Percentiles rank a stretch among this genome's conserved stretches.
Evolutionary conservation across 1,140 invertebrate species (phyloP).

Genomic region (Drosophila teissieri): DNA sequence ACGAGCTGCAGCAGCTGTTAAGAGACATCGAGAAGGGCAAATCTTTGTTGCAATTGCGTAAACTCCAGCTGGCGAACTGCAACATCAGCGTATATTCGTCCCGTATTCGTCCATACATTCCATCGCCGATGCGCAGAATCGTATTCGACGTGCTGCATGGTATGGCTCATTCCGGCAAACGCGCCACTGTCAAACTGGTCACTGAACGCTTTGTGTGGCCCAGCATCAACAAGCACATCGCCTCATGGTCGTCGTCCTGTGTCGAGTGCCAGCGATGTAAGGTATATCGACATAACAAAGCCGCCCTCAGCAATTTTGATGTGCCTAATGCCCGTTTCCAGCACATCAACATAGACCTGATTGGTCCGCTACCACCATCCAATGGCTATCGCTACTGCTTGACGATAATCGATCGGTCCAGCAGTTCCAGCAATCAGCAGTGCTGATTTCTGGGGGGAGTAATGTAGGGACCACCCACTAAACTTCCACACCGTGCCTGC

Average conservation of each 20-base stretch:
- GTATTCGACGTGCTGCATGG: neutral
- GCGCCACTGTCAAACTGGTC: neutral
- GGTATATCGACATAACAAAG: neutral
- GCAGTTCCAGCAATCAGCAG: neutral
- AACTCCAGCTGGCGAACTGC: neutral
- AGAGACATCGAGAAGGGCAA: neutral
- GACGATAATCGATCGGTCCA: neutral
- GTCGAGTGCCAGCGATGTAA: neutral
- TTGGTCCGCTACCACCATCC: neutral
- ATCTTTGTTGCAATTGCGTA: neutral
- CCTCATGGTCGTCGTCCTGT: neutral
- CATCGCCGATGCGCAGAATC: neutral
- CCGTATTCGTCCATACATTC: too few species aligned
- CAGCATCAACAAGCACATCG: neutral
- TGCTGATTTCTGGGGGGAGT: constrained; percentile 3
- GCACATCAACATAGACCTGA: neutral
- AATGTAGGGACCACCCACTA: neutral
- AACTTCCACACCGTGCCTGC: neutral
- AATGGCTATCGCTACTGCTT: neutral
- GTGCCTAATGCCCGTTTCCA: neutral
- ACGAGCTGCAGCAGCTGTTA: neutral
- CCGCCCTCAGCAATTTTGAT: neutral
- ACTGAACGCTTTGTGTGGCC: neutral
- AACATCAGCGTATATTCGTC: too few species aligned
- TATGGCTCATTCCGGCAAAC: neutral